phyloP scores from a whole-genome alignment of 2,888 invertebrate species.

The Pyrochroa serraticornis region DNA sequence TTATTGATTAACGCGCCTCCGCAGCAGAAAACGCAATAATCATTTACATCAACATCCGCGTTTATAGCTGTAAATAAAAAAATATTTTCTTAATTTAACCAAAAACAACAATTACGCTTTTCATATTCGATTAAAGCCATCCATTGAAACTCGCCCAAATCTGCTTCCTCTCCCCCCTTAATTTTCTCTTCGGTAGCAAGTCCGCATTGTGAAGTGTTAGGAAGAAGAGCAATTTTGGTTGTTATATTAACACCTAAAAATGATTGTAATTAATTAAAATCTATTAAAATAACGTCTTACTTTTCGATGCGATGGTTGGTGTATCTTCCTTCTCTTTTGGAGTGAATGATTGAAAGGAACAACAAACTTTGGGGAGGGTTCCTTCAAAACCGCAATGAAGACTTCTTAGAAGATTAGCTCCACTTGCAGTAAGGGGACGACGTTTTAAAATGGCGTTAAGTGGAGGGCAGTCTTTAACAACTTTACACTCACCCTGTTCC shows the following conservation, averaged over 20 bases:
- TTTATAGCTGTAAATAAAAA: too few species aligned
- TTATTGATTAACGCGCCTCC: too few species aligned
- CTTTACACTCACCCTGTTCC: conserved; percentile 58
- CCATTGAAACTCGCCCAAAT: conserved; percentile 66
- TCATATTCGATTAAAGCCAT: too few species aligned
- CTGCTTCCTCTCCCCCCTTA: conserved; percentile 66
- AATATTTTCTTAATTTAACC: too few species aligned
- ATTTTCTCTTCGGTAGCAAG: conserved; percentile 60
- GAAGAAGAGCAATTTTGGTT: conserved; percentile 31
- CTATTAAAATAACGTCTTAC: too few species aligned
- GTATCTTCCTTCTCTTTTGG: too few species aligned
- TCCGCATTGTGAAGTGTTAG: conserved; percentile 62
- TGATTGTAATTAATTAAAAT: too few species aligned
- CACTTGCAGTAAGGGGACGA: conserved; percentile 52
- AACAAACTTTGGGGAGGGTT: conserved; percentile 66
- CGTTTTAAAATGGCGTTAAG: conserved; percentile 56
- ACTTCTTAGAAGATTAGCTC: conserved; percentile 62
- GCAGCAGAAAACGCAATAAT: too few species aligned
- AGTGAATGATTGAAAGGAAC: conserved; percentile 32
- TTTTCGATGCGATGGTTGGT: too few species aligned
- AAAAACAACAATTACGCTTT: too few species aligned
- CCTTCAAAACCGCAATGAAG: conserved; percentile 73
- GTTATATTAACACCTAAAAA: too few species aligned
- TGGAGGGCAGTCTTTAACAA: conserved; percentile 56
- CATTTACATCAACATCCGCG: too few species aligned